Evolutionary conservation across 2,113 vertebrate genomes (phyloP).

Genomic region (Brachyhypopomus gauderio): DNA sequence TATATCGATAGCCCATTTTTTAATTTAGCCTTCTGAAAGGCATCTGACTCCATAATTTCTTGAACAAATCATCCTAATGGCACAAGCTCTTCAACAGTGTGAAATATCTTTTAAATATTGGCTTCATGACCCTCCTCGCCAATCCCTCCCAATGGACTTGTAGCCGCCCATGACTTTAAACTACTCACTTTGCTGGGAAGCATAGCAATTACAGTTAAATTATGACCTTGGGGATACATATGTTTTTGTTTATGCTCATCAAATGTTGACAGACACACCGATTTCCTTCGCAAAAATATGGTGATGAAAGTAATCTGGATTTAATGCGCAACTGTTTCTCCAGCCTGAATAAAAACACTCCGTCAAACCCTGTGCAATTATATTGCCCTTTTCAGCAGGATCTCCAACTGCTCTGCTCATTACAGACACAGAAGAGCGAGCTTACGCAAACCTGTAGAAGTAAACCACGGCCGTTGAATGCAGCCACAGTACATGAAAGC

Average conservation of each 20-base stretch:
- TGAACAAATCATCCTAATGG: neutral
- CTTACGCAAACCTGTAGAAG: neutral
- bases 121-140: neutral
- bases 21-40: neutral
- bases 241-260: neutral
- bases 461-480: no score
- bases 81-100: neutral
- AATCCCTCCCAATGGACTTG: neutral
- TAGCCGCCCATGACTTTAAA: neutral
- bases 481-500: neutral
- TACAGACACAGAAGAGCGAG: neutral
- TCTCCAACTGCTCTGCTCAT: neutral
- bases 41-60: neutral
- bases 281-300: neutral
- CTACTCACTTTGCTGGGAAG: constrained; percentile 22
- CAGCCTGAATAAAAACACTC: neutral
- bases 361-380: neutral
- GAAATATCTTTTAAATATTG: neutral
- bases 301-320: neutral
- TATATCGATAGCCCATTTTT: neutral
- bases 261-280: constrained; percentile 18
- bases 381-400: neutral
- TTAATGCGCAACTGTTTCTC: constrained; percentile 12
- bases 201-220: constrained; percentile 21
- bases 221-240: neutral